Evolutionary conservation across 2,797 vertebrate genomes (phyloP).

Genomic region (Malurus leucopterus): DNA sequence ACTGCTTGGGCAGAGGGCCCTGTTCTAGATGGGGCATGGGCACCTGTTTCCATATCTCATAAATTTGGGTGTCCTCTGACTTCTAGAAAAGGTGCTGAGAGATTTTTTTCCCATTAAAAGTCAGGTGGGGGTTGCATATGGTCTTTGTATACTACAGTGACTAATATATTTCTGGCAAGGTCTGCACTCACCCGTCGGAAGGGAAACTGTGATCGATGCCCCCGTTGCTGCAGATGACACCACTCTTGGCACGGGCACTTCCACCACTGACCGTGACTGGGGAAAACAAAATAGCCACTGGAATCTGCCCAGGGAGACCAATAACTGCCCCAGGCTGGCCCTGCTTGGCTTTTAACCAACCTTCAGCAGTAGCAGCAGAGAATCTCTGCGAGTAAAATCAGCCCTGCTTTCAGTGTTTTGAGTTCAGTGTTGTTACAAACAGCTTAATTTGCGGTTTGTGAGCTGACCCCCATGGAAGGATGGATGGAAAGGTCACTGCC

Average conservation of each 20-base stretch:
- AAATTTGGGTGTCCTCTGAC: conserved; percentile 2
- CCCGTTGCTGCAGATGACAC: conserved; percentile 21
- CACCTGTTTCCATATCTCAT: not conserved
- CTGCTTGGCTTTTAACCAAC: not conserved
- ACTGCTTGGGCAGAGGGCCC: not conserved
- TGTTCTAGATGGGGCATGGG: rapidly evolving
- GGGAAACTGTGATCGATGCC: conserved; percentile 49
- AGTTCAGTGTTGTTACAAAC: not conserved
- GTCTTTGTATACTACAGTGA: conserved; percentile 51
- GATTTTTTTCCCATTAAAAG: conserved; percentile 28
- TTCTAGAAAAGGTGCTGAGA: conserved; percentile 7
- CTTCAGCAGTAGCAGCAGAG: not conserved
- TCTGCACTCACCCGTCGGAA: not conserved
- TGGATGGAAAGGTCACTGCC: not conserved
- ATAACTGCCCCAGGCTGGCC: not conserved
- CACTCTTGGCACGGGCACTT: conserved; percentile 11
- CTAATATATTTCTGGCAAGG: conserved; percentile 52
- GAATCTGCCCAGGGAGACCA: not conserved
- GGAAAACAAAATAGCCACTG: conserved; percentile 26
- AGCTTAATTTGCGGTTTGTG: not conserved
- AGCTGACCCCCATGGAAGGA: not conserved
- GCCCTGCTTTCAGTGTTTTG: not conserved
- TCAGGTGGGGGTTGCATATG: not conserved
- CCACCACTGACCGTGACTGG: not conserved
- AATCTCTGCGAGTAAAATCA: not conserved